Conservation (phyloP, 2,113 vertebrate genomes). For the Catagonus wagneri region DNA sequence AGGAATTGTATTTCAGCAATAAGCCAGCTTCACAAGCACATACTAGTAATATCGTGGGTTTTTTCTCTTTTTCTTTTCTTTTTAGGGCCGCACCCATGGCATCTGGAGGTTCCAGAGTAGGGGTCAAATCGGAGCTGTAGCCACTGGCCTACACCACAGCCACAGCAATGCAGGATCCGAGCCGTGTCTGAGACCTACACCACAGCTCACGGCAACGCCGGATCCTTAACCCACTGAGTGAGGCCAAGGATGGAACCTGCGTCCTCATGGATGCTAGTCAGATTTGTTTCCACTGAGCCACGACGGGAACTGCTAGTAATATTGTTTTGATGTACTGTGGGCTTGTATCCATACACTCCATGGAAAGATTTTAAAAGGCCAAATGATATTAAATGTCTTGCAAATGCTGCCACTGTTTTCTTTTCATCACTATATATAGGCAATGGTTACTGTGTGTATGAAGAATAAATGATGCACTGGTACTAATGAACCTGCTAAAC, state of each 20-base stretch:
- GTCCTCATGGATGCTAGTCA: too few relatives aligned
- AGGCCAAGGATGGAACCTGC: too few relatives aligned
- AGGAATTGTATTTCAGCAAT: conserved; percentile 26
- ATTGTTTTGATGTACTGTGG: neutral
- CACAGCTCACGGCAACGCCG: too few relatives aligned
- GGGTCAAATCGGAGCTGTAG: too few relatives aligned
- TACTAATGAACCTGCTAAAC: neutral
- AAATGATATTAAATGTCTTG: conserved; percentile 31
- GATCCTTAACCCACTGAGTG: too few relatives aligned
- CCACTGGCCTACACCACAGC: too few relatives aligned
- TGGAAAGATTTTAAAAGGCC: conserved; percentile 43
- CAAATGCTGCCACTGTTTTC: neutral
- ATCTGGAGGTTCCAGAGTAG: too few relatives aligned
- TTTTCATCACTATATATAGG: conserved; percentile 32
- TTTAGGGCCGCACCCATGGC: too few relatives aligned
- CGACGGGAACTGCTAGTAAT: neutral
- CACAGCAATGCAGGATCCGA: too few relatives aligned
- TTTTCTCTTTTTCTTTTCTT: too few relatives aligned
- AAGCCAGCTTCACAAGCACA: neutral
- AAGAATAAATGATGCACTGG: conserved; percentile 16
- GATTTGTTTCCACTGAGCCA: too few relatives aligned
- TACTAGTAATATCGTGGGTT: neutral
- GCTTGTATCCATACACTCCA: neutral
- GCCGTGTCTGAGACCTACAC: too few relatives aligned
- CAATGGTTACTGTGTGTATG: neutral